Conservation (phyloP, 2,888 invertebrate species). For the Mythimna pallens region DNA sequence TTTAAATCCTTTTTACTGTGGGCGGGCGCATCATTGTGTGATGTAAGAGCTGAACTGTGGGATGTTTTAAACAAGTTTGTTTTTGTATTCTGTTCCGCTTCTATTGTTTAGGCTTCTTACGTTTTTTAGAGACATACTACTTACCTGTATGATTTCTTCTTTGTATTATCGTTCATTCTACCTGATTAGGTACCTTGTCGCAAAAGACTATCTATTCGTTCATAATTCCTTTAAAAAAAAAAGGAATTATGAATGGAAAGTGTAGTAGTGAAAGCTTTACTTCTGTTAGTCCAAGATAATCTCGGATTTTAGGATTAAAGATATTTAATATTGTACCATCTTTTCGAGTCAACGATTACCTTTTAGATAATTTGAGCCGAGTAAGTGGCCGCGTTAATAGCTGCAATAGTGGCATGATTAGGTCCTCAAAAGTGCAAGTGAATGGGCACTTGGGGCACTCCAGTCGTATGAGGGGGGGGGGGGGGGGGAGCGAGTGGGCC, state of each 20-base stretch:
- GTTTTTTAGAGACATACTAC: background rate
- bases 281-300: background rate
- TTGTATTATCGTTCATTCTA: background rate
- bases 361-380: too few relatives aligned
- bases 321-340: background rate
- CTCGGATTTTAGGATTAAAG: background rate
- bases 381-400: too few relatives aligned
- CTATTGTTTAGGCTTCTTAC: constrained; percentile 6
- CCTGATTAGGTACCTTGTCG: background rate
- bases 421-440: too few relatives aligned
- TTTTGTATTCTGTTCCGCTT: background rate
- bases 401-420: too few relatives aligned
- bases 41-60: constrained; percentile 22
- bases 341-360: too few relatives aligned
- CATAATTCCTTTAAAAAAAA: background rate
- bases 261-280: background rate
- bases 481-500: too few relatives aligned
- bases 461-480: too few relatives aligned
- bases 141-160: background rate
- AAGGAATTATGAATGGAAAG: too few relatives aligned
- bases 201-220: background rate
- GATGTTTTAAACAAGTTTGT: constrained; percentile 22
- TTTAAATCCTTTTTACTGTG: constrained; percentile 58
- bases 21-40: constrained; percentile 38
- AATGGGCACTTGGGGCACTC: too few relatives aligned